Base-by-base conservation (phyloP, 2,113 vertebrate species). In the Zosterops pallidus region DNA sequence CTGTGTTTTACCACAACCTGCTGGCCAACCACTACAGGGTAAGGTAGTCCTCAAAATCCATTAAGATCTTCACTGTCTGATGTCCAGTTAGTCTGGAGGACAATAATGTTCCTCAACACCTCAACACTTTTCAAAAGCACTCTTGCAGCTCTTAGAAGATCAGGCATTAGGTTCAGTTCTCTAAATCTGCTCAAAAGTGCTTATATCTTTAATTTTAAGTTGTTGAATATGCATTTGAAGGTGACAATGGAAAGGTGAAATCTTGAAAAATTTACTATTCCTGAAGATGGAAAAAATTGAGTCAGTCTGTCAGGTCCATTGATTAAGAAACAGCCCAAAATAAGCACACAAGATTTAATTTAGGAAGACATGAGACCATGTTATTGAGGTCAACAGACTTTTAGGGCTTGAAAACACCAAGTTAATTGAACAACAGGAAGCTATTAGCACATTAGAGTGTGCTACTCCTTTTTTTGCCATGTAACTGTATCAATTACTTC, bases 381-480 rank as follows among this genome's bases (percentile, higher is more conserved):
- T 82, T 94, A 88, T 63, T 91, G 76, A 91, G 93, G 93, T 77
- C 83, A 93, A 85, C 26, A 67, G 80, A 90, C 52, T 87, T 91
- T 44, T 65, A 89, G 85, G 86, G 60, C 46, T 86, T 94, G 79
- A 94, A 97, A 86, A 86, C 47, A 84, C 75, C 74, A 88, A 89
- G 81, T 96, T 97, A 96, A 96, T 72, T 81, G 91, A 88, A 92
- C 39, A 96, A 88, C 83, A 94, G 94, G 77, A 89, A 95, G 59
- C 89, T 92, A 76, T 89, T 90, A 96, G 92, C 89, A 96, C 92
- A 92, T 93, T 65, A 90, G 52, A 75, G 25, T 3, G 2, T 55
- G 86, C 62, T 86, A 47, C 49, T 94, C 52, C 60, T 70, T 83
- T 93, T 93, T 94, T 77, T 83, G 63, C 75, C 52, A 46, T n/a